These are phyloP conservation scores for Temnothorax nylanderi DNA, from an alignment of 1,140 invertebrate genomes.

Conservation along the genomic window DNA sequence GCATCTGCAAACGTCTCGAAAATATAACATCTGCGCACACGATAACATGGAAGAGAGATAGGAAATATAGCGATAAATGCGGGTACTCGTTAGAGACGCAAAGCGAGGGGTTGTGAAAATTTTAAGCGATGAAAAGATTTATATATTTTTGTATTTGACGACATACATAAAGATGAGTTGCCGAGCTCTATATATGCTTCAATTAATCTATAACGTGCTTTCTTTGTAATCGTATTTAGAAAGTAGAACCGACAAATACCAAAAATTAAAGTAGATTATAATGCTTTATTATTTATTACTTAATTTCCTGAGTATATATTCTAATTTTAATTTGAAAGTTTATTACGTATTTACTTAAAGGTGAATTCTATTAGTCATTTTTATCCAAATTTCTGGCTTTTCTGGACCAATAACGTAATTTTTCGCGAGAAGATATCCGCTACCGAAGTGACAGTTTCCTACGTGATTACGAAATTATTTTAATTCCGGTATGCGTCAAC, in stretches of 20 bases:
- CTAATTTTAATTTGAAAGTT: background rate
- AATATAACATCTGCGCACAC: constrained; percentile 47
- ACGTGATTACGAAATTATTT: constrained; percentile 24
- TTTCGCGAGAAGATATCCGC: too few relatives aligned
- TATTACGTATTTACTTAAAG: background rate
- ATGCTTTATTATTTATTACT: background rate
- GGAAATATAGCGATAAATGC: background rate
- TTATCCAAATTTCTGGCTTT: background rate
- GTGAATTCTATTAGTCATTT: background rate
- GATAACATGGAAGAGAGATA: constrained; percentile 12
- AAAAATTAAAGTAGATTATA: background rate
- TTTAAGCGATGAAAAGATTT: background rate
- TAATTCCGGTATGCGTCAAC: background rate
- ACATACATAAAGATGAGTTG: background rate
- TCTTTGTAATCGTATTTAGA: background rate
- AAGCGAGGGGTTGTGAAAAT: background rate
- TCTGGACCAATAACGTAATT: background rate
- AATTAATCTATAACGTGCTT: background rate
- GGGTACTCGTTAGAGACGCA: background rate
- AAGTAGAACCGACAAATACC: background rate
- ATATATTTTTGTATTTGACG: background rate
- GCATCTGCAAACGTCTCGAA: constrained; percentile 60
- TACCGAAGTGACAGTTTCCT: background rate
- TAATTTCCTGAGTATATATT: background rate
- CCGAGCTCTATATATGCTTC: background rate